Evolutionary conservation across 1,140 invertebrate species (phyloP).

Genomic region (Propsilocerus akamusi): DNA sequence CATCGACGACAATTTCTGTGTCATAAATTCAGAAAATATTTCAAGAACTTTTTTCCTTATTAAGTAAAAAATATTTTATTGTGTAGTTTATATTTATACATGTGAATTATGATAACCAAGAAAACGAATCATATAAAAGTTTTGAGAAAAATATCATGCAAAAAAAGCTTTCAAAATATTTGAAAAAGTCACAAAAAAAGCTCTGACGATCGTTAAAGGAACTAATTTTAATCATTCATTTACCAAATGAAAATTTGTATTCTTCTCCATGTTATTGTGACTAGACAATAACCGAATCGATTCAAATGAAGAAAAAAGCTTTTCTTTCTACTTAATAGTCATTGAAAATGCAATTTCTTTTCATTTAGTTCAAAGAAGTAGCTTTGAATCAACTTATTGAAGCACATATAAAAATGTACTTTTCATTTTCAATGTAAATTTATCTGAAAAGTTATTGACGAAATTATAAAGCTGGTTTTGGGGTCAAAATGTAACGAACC

Average conservation of each 20-base stretch:
- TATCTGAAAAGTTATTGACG: neutral
- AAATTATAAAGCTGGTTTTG: slow-evolving; percentile 2
- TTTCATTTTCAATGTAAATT: slow-evolving; percentile 2
- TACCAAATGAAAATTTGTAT: neutral
- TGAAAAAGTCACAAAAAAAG: too few relatives aligned
- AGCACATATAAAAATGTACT: too few relatives aligned
- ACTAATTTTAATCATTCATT: neutral
- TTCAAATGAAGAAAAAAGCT: neutral
- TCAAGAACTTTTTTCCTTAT: too few relatives aligned
- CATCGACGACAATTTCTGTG: too few relatives aligned
- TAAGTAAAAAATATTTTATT: too few relatives aligned
- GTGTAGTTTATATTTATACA: neutral
- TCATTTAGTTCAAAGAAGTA: neutral
- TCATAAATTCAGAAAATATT: too few relatives aligned
- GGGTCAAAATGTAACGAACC: neutral
- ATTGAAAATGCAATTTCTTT: neutral
- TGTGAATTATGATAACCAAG: neutral
- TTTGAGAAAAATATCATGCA: neutral
- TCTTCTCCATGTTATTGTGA: slow-evolving; percentile 2
- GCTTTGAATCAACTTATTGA: too few relatives aligned
- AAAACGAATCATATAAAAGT: neutral
- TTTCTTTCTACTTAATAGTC: neutral
- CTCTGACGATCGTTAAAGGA: neutral
- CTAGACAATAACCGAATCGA: neutral
- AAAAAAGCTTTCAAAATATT: neutral